Conservation (phyloP, 2,797 vertebrate genomes). For the Phyllotis vaccarum region DNA sequence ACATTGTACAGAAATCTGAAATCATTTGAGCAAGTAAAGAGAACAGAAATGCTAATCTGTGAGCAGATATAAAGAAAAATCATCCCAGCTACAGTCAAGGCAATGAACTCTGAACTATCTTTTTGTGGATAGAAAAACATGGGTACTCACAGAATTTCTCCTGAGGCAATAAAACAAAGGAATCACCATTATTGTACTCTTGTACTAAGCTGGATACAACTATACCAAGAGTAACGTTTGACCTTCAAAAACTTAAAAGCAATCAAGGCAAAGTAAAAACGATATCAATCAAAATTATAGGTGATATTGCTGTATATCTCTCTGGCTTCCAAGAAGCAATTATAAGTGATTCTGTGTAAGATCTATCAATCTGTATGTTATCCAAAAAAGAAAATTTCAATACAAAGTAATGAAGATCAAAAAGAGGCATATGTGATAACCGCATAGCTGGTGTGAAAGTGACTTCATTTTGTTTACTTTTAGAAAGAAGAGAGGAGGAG, state of each 20-base stretch:
- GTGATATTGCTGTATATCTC: neutral
- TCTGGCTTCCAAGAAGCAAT: neutral
- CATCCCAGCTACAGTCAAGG: neutral
- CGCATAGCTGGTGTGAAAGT: neutral
- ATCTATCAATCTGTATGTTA: neutral
- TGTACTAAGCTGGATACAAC: neutral
- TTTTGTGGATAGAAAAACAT: neutral
- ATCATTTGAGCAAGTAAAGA: neutral
- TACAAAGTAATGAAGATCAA: neutral
- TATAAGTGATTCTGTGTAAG: neutral
- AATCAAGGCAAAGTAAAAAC: neutral
- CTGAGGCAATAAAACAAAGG: conserved; percentile 31
- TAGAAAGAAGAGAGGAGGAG: neutral
- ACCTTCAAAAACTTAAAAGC: conserved; percentile 35
- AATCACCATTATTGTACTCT: neutral
- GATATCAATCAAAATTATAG: conserved; percentile 9
- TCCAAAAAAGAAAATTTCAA: conserved; percentile 13
- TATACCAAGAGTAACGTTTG: neutral
- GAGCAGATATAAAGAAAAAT: conserved; percentile 20
- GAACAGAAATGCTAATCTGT: neutral
- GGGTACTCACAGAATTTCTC: neutral
- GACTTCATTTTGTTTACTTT: neutral
- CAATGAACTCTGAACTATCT: neutral
- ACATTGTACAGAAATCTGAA: neutral
- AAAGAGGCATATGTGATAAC: conserved; percentile 9